These are phyloP conservation scores for Sternarchorhynchus goeldii DNA, from an alignment of 2,797 vertebrate species.

Conservation along the genomic window DNA sequence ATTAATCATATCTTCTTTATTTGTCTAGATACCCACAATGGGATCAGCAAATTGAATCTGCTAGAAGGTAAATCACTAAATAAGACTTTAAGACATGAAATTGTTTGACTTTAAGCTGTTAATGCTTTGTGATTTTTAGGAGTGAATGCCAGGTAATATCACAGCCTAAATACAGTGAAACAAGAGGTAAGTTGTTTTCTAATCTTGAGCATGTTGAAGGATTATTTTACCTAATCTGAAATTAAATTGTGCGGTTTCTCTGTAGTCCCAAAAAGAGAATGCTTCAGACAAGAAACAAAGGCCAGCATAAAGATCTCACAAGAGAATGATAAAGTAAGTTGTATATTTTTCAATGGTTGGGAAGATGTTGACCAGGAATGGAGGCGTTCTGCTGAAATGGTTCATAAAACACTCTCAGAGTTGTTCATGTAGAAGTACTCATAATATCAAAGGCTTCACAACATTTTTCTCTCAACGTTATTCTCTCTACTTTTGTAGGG, in stretches of 20 bases:
- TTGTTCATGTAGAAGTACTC: too few species aligned
- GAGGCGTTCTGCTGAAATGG: too few species aligned
- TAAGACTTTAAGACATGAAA: not conserved
- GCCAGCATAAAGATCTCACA: too few species aligned
- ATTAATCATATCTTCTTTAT: not conserved
- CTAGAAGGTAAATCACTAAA: conserved; percentile 62
- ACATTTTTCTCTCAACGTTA: too few species aligned
- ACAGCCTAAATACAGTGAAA: not conserved
- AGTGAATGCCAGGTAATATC: not conserved
- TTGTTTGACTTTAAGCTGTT: not conserved
- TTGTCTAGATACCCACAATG: conserved; percentile 71
- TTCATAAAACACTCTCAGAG: too few species aligned
- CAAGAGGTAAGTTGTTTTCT: conserved; percentile 40
- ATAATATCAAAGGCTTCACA: too few species aligned
- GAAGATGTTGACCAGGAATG: too few species aligned
- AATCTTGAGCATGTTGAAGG: not conserved
- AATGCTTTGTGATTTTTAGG: conserved; percentile 25
- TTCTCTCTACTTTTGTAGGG: too few species aligned
- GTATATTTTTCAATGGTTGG: too few species aligned
- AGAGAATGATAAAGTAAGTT: too few species aligned
- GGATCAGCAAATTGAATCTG: conserved; percentile 69
- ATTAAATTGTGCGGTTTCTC: not conserved
- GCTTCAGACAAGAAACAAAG: too few species aligned
- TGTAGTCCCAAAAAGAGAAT: too few species aligned
- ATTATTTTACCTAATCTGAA: not conserved